These are phyloP conservation scores for Drosophila picticornis DNA, from an alignment of 2,888 invertebrate species.

Conservation along the genomic window DNA sequence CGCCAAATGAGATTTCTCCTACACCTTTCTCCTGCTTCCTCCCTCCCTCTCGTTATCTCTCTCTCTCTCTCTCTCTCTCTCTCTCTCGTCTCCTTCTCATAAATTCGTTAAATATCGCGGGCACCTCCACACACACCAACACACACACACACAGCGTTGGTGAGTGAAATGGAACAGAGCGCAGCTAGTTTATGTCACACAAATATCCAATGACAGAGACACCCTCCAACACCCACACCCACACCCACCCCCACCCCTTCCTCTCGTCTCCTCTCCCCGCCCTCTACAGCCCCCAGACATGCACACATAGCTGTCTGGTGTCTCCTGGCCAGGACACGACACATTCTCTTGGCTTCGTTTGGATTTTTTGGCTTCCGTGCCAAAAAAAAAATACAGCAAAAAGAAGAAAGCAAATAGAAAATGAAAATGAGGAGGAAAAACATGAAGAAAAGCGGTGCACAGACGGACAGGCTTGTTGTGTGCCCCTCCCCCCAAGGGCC, in stretches of 20 bases:
- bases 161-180: conserved; percentile 8
- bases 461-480: conserved; percentile 50
- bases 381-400: conserved; percentile 37
- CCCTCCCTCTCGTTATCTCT: not conserved
- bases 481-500: not conserved
- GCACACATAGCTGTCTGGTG: conserved; percentile 7
- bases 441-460: conserved; percentile 42
- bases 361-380: conserved; percentile 77
- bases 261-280: not conserved
- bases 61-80: not conserved
- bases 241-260: not conserved
- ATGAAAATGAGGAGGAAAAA: conserved; percentile 22
- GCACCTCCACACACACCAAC: conserved; percentile 35
- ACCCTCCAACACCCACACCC: not conserved
- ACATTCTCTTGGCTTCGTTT: conserved; percentile 78
- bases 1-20: conserved; percentile 66
- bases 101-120: conserved; percentile 71
- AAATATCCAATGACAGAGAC: conserved; percentile 73
- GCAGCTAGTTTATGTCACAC: conserved; percentile 76
- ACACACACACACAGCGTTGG: conserved; percentile 1
- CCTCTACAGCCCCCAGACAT: not conserved
- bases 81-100: conserved; percentile 49
- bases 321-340: conserved; percentile 36
- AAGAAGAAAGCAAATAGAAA: conserved; percentile 11
- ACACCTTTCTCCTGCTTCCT: not conserved